Evolutionary conservation across 2,113 vertebrate genomes (phyloP), one percentile per base, ranked within the genome.

Genomic region (Pseudorectes ferrugineus): DNA sequence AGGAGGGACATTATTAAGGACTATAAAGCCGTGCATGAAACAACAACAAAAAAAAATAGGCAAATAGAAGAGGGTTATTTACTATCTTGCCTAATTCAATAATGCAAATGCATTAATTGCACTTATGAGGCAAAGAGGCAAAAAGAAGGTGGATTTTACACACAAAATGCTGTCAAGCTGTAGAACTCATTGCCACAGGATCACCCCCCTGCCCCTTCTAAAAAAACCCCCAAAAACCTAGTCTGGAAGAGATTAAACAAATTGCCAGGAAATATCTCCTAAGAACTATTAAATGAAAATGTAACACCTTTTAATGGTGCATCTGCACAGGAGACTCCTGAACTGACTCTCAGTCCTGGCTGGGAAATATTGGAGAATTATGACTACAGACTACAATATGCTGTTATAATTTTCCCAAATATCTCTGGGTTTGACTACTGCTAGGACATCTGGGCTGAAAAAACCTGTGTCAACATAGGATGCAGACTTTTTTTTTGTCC

Each of bases 171-270:
- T 26, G 10, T 43, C 54, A 66, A 74, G 5, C 5, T 78, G 29
- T 26, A 25, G 29, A 65, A 49, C 5, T 66, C n/a, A n/a, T 23
- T 66, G 38, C 23, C 25, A 57, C 6, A 49, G 15, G 4, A 48
- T 20, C 8, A 19, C 4, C 2, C 3, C 8, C 5, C 3, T 20
- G 6, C 2, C 10, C 9, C 35, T 48, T 15, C 17, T 19, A 28
- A 26, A 63, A 43, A 36, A 29, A 59, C 0, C 0, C 4, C n/a
- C 25, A 13, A 48, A 43, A 48, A n/a, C 8, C 22, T 17, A 23
- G 6, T 43, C 24, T 55, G 25, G 72, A 82, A 73, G 29, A 57
- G 10, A 57, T 65, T 52, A 45, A 36, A 40, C 1, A 68, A 57
- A 49, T 14, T 38, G 3, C 6, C 16, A 24, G 26, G 6, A 71